Evolutionary conservation across 2,888 invertebrate genomes (phyloP), one percentile per base, ranked within the genome.

Genomic region (Leptinotarsa tumamoca): DNA sequence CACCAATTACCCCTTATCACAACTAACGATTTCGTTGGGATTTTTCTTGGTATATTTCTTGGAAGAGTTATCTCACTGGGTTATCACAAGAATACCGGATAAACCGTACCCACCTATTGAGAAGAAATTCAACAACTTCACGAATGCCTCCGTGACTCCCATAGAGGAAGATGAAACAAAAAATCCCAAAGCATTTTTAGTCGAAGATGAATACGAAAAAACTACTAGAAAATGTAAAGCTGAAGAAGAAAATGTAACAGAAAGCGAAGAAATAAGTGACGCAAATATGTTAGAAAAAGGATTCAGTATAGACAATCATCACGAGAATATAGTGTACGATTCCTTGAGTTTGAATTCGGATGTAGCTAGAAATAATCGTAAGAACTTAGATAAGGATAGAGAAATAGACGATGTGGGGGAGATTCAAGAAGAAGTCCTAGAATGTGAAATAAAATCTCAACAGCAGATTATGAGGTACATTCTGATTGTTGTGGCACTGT

Each of bases 31-130:
- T 56, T 90, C 90, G 43, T 79, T 87, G 27, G 91, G 91, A 0
- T 91, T 91, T 84, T 90, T 91, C 84, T 84, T 90, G 21, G 89
- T 91, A 17, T 91, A 91, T 83, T 88, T 91, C 79, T 81, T 91
- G 33, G 91, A 91, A 84, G 91, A 91, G 80, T 84, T 89, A n/a
- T 86, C 87, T 1, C 87, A 88, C 74, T 88, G 87, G 86, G 83
- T 86, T 50, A 83, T 88, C 13, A 84, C 85, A 4, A 84, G 82
- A 75, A 77, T 84, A 66, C 84, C 85, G 1, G 81, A 82, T 43
- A 80, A 84, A 58, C 79, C 80, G 7, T 80, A 76, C 51, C 73
- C 66, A 17, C 51, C 79, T 2, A 74, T 68, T 7, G 71, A 72
- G 13, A 78, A 77, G 61, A 79, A 78, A 61, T 68, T 78, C 27